A percentile compares a stretch with the other conserved stretches of the same genome.
Evolutionary conservation across 1,140 invertebrate genomes (phyloP).

Genomic region (Drosophila melanica): DNA sequence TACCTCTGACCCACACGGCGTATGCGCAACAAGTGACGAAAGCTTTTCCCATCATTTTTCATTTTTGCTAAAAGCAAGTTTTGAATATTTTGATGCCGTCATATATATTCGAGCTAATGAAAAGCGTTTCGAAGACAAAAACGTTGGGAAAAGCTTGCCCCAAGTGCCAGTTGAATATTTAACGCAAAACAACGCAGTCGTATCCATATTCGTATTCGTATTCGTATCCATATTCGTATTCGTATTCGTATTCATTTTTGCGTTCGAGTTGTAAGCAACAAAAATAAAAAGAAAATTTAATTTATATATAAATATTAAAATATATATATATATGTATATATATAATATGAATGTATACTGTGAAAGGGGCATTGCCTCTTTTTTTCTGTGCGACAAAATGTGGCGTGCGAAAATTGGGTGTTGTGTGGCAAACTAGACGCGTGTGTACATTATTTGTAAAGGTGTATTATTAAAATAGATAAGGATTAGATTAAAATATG

Average conservation of each 20-base stretch:
- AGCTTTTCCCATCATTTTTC: conserved; percentile 52
- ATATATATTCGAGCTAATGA: conserved; percentile 69
- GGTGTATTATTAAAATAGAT: background rate
- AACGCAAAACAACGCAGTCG: conserved; percentile 61
- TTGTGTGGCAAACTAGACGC: conserved; percentile 4
- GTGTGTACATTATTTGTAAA: conserved; percentile 21
- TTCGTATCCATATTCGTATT: conserved; percentile 14
- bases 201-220: conserved; percentile 18
- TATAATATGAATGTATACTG: conserved; percentile 3
- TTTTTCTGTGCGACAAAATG: conserved; percentile 19
- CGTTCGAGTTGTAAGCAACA: conserved; percentile 25
- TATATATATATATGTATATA: background rate
- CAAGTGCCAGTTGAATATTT: conserved; percentile 70
- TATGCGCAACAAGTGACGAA: conserved; percentile 77
- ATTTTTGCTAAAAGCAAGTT: conserved; percentile 42
- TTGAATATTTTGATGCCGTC: conserved; percentile 64
- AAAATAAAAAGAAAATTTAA: conserved; percentile 15
- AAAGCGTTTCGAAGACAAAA: conserved; percentile 54
- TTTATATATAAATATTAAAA: background rate
- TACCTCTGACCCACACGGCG: conserved; percentile 45
- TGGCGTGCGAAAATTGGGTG: conserved; percentile 1
- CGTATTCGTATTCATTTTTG: background rate
- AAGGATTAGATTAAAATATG: background rate
- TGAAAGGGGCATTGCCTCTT: background rate
- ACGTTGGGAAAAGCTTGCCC: conserved; percentile 68